Conservation (phyloP, 2,797 vertebrate genomes). For the Eulemur albifrons region DNA sequence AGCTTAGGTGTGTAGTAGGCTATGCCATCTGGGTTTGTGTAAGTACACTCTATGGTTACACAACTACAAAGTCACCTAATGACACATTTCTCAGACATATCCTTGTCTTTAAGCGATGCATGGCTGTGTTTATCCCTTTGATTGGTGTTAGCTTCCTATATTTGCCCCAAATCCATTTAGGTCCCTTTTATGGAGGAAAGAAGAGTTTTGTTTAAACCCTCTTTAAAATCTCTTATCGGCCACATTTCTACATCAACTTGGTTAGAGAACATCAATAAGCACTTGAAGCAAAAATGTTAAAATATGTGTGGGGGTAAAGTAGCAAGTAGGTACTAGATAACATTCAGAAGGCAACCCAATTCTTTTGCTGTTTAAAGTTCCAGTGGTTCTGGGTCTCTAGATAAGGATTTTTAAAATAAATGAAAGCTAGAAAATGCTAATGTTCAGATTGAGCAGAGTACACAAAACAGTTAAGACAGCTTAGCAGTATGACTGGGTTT, state of each 20-base stretch:
- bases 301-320: neutral
- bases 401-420: conserved; percentile 28
- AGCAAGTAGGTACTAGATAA: neutral
- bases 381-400: neutral
- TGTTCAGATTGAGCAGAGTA: neutral
- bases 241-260: neutral
- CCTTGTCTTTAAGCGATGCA: neutral
- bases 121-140: neutral
- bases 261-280: neutral
- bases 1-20: neutral
- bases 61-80: neutral
- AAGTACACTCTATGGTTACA: neutral
- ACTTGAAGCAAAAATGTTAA: conserved; percentile 53
- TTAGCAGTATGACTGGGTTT: neutral
- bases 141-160: neutral
- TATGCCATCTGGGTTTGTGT: neutral
- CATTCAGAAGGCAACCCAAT: neutral
- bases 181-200: neutral
- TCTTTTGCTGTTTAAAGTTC: conserved; percentile 46
- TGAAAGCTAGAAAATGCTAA: conserved; percentile 11
- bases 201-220: neutral
- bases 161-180: neutral
- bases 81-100: neutral
- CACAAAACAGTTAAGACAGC: neutral
- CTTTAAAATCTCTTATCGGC: conserved; percentile 20